Base-by-base conservation (phyloP, 2,113 vertebrate genomes). In the Beaufortia kweichowensis region DNA sequence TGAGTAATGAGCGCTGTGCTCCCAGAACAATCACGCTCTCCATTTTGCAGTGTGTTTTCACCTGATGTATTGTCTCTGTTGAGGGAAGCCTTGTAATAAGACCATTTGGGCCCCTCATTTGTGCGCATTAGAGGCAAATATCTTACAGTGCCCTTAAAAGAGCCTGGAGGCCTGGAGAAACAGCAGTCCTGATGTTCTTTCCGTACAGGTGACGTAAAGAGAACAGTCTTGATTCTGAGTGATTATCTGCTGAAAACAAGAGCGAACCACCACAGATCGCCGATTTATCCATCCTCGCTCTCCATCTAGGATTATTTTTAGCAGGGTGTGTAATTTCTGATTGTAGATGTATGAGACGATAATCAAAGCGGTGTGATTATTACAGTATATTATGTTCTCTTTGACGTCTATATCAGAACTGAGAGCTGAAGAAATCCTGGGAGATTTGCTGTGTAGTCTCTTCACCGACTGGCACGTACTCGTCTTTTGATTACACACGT, bases 1-100 rank as follows among this genome's bases (percentile, higher is more conserved):
- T 91, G 91, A 92, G 87, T 90, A 91, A 92, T 90, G 91, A 92
- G 90, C 83, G 60, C 84, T 89, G 89, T 89, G 87, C 89, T 91
- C 91, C 88, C 91, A 84, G 85, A 91, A 92, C 91, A 91, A 92
- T 92, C 91, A 91, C 85, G 82, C 84, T 83, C 88, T 89, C 87
- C 86, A 89, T 89, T 89, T 88, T 88, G 86, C 81, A 26, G 71
- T 82, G 88, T 85, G 87, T 89, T 91, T 84, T 83, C 86, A 85
- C 87, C 88, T 92, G 91, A 92, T 90, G 87, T 92, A 92, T 89
- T 71, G 88, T 33, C 68, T 28, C 84, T 87, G 88, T 90, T 85
- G 84, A 88, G 90, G 88, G 90, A 90, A 84, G 87, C 81, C 85
- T 83, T 89, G 88, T 90, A 91, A 92, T 91, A 91, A 92, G 90